These are phyloP conservation scores for Conus canariensis DNA, from an alignment of 2,888 invertebrate species.

Conservation along the genomic window DNA sequence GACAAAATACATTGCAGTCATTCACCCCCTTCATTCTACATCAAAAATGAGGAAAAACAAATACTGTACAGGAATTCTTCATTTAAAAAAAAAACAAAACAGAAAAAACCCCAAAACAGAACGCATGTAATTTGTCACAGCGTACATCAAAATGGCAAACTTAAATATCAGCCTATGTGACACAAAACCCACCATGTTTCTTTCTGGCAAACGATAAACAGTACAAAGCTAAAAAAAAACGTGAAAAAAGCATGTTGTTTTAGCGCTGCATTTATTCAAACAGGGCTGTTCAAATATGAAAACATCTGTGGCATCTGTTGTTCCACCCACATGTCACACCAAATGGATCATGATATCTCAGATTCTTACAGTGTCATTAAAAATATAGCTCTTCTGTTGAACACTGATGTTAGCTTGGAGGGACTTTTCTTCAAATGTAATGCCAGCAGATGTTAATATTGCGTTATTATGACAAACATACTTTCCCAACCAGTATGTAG, in stretches of 20 bases:
- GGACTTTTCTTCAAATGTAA: neutral
- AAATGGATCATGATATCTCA: neutral
- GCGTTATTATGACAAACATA: neutral
- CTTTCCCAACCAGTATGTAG: neutral
- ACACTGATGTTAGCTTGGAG: neutral
- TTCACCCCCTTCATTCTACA: neutral
- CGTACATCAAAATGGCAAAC: neutral
- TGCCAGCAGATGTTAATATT: neutral
- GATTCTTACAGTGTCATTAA: neutral
- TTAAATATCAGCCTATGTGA: neutral
- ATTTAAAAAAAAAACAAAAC: neutral
- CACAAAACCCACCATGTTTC: neutral
- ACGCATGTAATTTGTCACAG: neutral
- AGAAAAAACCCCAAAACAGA: neutral
- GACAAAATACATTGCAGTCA: neutral
- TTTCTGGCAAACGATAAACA: neutral
- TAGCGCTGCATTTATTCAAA: neutral
- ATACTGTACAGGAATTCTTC: neutral
- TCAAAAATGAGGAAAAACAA: neutral
- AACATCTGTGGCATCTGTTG: neutral
- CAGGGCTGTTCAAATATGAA: neutral
- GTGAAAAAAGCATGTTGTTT: neutral
- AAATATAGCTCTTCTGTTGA: slow-evolving; percentile 4
- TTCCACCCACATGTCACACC: neutral
- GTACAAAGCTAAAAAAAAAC: neutral